Percentiles rank a stretch among this genome's conserved stretches.
phyloP scores from a whole-genome alignment of 2,888 invertebrate species.

The Ornithoptera alexandrae region DNA sequence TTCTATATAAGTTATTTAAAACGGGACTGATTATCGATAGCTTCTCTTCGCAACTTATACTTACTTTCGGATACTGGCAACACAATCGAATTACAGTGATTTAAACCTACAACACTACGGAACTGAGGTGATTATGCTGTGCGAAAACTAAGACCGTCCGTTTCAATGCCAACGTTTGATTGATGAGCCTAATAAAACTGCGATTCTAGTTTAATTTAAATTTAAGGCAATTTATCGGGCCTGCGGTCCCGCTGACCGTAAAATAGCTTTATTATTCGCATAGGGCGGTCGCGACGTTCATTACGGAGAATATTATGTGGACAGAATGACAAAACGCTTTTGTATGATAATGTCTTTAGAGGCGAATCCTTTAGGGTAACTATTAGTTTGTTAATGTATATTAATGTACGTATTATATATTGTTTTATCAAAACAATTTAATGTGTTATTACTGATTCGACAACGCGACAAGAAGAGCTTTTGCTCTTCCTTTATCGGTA shows the following conservation, averaged over 20 bases:
- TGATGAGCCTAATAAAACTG: constrained; percentile 79
- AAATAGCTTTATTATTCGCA: constrained; percentile 67
- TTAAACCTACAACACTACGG: constrained; percentile 43
- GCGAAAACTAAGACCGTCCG: constrained; percentile 45
- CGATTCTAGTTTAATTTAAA: constrained; percentile 80
- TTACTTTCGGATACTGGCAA: constrained; percentile 48
- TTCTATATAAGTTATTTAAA: too few relatives aligned
- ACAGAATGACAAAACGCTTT: constrained; percentile 35
- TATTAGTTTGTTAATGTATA: constrained; percentile 12
- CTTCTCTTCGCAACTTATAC: background rate
- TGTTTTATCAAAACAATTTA: background rate
- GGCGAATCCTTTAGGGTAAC: constrained; percentile 27
- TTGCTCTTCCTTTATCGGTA: too few relatives aligned
- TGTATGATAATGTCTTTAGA: constrained; percentile 29
- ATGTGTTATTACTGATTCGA: too few relatives aligned
- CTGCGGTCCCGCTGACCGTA: constrained; percentile 70
- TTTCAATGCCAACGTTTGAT: constrained; percentile 70
- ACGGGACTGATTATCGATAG: background rate
- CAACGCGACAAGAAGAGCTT: too few relatives aligned
- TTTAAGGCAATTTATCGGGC: constrained; percentile 76
- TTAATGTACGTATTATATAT: background rate
- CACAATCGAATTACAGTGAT: constrained; percentile 45
- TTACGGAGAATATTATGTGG: constrained; percentile 46
- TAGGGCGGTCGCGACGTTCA: constrained; percentile 56
- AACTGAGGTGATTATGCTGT: constrained; percentile 56